These are phyloP conservation scores for Papilio polyxenes DNA, from an alignment of 1,140 invertebrate species.

Conservation along the genomic window DNA sequence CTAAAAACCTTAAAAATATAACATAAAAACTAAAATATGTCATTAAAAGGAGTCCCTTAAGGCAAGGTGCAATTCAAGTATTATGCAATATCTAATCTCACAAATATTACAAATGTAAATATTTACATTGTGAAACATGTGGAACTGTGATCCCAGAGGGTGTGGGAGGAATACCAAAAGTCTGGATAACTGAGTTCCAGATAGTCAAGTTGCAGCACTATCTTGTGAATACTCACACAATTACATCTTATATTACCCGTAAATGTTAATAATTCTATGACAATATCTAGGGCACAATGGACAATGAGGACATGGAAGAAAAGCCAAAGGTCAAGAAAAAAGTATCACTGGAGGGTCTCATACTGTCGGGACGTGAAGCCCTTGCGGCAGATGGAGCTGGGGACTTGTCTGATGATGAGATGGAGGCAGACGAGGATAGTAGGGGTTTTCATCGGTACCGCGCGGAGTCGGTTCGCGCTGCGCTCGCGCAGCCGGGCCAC, in stretches of 20 bases:
- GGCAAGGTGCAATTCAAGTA: too few relatives aligned
- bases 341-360: conserved; percentile 76
- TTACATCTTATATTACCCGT: neutral
- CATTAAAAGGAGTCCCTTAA: too few relatives aligned
- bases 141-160: neutral
- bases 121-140: neutral
- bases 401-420: conserved; percentile 87
- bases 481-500: conserved; percentile 88
- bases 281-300: conserved; percentile 54
- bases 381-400: conserved; percentile 86
- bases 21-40: neutral
- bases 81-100: too few relatives aligned
- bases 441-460: conserved; percentile 73
- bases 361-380: conserved; percentile 90
- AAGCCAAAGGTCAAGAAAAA: conserved; percentile 66
- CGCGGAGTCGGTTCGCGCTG: conserved; percentile 73
- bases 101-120: too few relatives aligned
- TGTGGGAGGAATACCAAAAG: too few relatives aligned
- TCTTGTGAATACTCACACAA: too few relatives aligned
- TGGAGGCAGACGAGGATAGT: conserved; percentile 76
- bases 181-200: too few relatives aligned
- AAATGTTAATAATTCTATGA: neutral
- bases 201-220: too few relatives aligned
- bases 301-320: conserved; percentile 49
- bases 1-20: too few relatives aligned